Conservation (phyloP, 2,113 vertebrate genomes). For the Bos indicus region DNA sequence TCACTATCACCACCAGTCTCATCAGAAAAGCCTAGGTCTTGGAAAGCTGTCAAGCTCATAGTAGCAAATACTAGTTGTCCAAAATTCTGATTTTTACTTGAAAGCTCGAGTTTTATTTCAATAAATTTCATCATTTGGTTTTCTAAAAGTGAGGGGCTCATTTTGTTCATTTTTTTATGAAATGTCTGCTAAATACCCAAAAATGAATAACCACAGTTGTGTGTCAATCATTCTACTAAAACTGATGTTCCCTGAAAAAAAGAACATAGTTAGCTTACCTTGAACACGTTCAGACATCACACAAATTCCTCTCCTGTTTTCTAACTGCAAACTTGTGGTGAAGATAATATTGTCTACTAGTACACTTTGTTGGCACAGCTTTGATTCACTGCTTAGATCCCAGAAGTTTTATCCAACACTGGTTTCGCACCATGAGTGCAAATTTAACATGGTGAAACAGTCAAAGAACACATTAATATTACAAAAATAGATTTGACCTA, state of each 20-base stretch:
- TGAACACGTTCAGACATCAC: neutral
- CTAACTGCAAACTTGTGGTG: neutral
- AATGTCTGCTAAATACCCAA: neutral
- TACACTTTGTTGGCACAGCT: neutral
- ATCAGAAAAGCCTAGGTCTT: slow-evolving; percentile 6
- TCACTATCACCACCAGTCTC: neutral
- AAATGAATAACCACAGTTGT: neutral
- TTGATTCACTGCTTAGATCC: neutral
- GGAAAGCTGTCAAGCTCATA: neutral
- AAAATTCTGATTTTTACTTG: slow-evolving; percentile 35
- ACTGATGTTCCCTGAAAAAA: neutral
- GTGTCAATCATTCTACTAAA: neutral
- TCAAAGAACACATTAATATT: neutral
- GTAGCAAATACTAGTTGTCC: neutral
- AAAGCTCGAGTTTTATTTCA: slow-evolving; percentile 25
- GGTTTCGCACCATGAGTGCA: neutral
- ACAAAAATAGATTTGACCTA: neutral
- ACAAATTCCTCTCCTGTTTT: neutral
- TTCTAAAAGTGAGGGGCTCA: neutral
- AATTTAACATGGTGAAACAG: slow-evolving; percentile 9
- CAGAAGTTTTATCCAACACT: neutral
- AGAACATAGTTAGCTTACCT: neutral
- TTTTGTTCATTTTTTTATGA: slow-evolving; percentile 4
- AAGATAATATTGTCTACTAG: neutral
- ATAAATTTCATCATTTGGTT: slow-evolving; percentile 21